These are phyloP conservation scores for Mamestra brassicae DNA, from an alignment of 2,888 invertebrate species.

Conservation along the genomic window DNA sequence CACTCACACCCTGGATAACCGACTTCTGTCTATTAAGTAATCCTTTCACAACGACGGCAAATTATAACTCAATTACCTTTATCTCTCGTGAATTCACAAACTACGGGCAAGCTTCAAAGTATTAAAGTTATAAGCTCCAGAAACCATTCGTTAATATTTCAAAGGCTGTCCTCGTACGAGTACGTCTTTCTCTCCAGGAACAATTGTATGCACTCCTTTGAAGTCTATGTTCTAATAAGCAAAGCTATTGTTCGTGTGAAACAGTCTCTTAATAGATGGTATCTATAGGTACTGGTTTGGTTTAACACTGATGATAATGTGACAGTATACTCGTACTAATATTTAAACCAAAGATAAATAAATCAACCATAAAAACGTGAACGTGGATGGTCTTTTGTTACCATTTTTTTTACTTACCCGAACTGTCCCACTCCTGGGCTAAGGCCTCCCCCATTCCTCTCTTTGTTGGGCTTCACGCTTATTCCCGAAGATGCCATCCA, in stretches of 20 bases:
- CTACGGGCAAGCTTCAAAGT: not conserved
- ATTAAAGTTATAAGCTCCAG: not conserved
- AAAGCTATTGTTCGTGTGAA: constrained; percentile 11
- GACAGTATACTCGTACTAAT: not conserved
- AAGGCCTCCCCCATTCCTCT: too few species aligned
- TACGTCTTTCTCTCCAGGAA: constrained; percentile 16
- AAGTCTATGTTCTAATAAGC: constrained; percentile 19
- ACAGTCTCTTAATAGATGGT: not conserved
- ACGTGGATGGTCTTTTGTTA: too few species aligned
- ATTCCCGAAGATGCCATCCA: too few species aligned
- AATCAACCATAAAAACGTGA: too few species aligned
- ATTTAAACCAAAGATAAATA: too few species aligned
- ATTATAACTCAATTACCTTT: not conserved
- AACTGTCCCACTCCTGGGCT: too few species aligned
- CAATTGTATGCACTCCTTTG: constrained; percentile 23
- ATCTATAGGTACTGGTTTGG: not conserved
- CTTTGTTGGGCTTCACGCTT: too few species aligned
- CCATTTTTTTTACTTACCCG: too few species aligned
- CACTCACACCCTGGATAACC: too few species aligned
- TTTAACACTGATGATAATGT: not conserved
- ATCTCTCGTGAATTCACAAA: not conserved
- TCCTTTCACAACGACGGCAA: not conserved
- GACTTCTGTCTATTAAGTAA: too few species aligned
- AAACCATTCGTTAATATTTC: not conserved
- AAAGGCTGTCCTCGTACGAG: not conserved